phyloP scores from a whole-genome alignment of 2,797 vertebrate genomes.

The Chrysolophus pictus region DNA sequence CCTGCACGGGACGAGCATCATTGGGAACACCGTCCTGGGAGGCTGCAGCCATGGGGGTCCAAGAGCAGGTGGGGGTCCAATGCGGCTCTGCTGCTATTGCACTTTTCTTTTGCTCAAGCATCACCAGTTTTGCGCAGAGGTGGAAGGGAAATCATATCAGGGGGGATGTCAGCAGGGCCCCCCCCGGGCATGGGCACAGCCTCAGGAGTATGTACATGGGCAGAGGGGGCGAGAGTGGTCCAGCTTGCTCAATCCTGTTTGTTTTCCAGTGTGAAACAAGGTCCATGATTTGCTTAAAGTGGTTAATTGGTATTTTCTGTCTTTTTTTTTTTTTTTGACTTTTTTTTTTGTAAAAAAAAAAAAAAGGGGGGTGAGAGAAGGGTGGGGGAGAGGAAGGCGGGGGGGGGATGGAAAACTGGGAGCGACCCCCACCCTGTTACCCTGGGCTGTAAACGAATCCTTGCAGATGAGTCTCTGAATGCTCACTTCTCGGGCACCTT shows the following conservation, averaged over 20 bases:
- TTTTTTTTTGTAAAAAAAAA: background rate
- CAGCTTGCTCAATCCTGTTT: slow-evolving; percentile 21
- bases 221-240: background rate
- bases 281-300: slow-evolving; percentile 67
- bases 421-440: slow-evolving; percentile 62
- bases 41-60: background rate
- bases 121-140: background rate
- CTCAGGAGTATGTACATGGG: slow-evolving; percentile 15
- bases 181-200: background rate
- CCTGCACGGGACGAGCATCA: background rate
- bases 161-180: background rate
- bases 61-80: background rate
- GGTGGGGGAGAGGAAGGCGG: background rate
- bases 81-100: slow-evolving; percentile 60
- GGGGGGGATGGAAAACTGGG: slow-evolving; percentile 13
- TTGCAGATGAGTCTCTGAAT: slow-evolving; percentile 54
- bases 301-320: slow-evolving; percentile 54
- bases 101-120: slow-evolving; percentile 56
- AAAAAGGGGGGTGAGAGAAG: background rate
- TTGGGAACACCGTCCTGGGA: background rate
- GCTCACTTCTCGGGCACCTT: slow-evolving; percentile 81
- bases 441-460: slow-evolving; percentile 78
- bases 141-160: background rate
- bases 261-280: slow-evolving; percentile 73
- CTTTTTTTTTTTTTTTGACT: background rate